Base-by-base conservation (phyloP, 1,140 invertebrate species). In the Odontomachus brunneus region DNA sequence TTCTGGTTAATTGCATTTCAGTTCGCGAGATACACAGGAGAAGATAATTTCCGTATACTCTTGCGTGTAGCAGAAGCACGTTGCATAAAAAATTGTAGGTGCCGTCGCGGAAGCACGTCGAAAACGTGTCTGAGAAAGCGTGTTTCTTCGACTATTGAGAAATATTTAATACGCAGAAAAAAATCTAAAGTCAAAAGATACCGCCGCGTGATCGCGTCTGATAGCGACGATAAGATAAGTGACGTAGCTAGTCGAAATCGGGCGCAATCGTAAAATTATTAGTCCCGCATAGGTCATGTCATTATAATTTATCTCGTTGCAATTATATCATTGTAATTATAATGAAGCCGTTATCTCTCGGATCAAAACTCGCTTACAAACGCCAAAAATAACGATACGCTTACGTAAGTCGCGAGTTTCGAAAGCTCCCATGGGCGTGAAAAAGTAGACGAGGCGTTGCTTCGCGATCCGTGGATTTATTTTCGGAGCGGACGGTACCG, bases 191-290 rank as follows among this genome's bases (percentile, higher is more conserved):
- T 33, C n/a, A 33, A 51, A 51, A 51, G n/a, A n/a, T n/a, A n/a
- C n/a, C n/a, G n/a, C n/a, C n/a, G n/a, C n/a, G n/a, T n/a, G n/a
- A n/a, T n/a, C n/a, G n/a, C n/a, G 14, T 7, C 17, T 38, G 26
- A 33, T 76, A 53, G 38, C 38, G 38, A 11, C 38, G 15, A 66
- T 65, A 44, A 51, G 59, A 74, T 60, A 60, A 33, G 3, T 53
- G 29, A 76, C 53, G 38, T 76, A 76, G 29, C 3, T 7, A 44
- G 22, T 66, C 44, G 49, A n/a, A 53, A 14, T 38, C 48, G 24
- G 2, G 1, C 14, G 9, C 15, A 38, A 55, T 76, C 48, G 5
- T n/a, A 5, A 66, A 44, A 76, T 76, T 49, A 33, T 49, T 74
- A 62, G 26, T 14, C 29, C 53, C 44, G 15, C 33, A n/a, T 24